Evolutionary conservation across 2,113 vertebrate species (phyloP), one percentile per base, ranked within the genome.

Genomic region (Ageneiosus marmoratus): DNA sequence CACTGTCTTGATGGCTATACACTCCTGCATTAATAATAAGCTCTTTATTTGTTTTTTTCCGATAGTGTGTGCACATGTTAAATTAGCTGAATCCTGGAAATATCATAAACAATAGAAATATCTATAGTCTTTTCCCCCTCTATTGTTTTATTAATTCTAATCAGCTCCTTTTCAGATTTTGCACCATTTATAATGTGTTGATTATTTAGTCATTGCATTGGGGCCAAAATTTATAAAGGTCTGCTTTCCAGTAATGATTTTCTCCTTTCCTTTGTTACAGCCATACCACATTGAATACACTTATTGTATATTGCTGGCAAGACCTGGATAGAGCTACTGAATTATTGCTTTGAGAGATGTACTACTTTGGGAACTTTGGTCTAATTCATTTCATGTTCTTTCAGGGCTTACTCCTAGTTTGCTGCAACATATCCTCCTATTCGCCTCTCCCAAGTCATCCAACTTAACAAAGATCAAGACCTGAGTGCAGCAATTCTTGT

Each of bases 211-310:
- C 80, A 10, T 46, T 13, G 13, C 18, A 63, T 29, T 76, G 44
- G n/a, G 67, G 22, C 41, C 20, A 63, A 58, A 67, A 60, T 77
- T 29, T 44, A 76, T 46, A 27, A 65, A n/a, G 29, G 74, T 70
- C 76, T 82, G 84, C 80, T 83, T 85, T 83, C 77, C 79, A 77
- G 51, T 80, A 86, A 86, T 50, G 79, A 87, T 83, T 81, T 75
- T 27, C 41, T 46, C 44, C 41, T 67, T 67, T 12, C 24, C 62
- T 56, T 70, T 51, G 13, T 29, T 56, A 41, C 32, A 67, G 32
- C 51, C 56, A 41, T 11, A 34, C 72, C 16, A 46, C 15, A 60
- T 62, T 58, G 13, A 72, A 44, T 4, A 29, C 16, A 46, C 46
- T 29, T 46, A 20, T 29, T 13, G n/a, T 48, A 41, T 29, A 60